A percentile compares a stretch with the other conserved stretches of the same genome.
Evolutionary conservation across 64 coral and sea anemone genomes (phyloP).

Genomic region (Stichodactyla mertensii): DNA sequence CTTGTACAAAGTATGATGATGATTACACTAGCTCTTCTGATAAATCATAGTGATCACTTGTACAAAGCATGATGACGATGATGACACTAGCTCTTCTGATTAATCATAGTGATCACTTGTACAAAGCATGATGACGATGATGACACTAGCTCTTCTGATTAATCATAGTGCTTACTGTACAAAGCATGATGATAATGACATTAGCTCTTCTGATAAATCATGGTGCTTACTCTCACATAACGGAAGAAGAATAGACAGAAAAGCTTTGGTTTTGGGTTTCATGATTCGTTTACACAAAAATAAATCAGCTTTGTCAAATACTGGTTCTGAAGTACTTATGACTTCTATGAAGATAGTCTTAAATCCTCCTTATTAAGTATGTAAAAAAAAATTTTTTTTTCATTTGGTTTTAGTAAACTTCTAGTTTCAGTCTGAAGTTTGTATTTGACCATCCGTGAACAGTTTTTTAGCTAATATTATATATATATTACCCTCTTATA

Average conservation of each 20-base stretch:
- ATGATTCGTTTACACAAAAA: no score
- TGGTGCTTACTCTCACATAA: background rate
- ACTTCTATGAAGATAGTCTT: no score
- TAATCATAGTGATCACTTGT: background rate
- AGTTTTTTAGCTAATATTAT: background rate
- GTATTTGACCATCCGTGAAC: background rate
- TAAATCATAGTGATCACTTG: background rate
- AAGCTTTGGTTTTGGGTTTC: no score
- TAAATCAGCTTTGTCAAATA: no score
- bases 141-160: background rate
- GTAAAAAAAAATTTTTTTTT: no score
- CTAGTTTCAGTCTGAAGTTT: no score
- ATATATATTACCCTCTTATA: background rate
- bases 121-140: background rate
- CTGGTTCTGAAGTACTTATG: no score
- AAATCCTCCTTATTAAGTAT: no score
- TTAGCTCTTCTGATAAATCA: background rate
- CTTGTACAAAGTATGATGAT: background rate
- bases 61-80: background rate
- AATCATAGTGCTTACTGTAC: background rate
- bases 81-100: background rate
- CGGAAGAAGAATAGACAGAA: no score
- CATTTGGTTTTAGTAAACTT: no score
- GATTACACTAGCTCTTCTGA: background rate
- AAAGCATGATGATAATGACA: background rate